Evolutionary conservation across 2,797 vertebrate genomes (phyloP).

Genomic region (Furcifer pardalis): DNA sequence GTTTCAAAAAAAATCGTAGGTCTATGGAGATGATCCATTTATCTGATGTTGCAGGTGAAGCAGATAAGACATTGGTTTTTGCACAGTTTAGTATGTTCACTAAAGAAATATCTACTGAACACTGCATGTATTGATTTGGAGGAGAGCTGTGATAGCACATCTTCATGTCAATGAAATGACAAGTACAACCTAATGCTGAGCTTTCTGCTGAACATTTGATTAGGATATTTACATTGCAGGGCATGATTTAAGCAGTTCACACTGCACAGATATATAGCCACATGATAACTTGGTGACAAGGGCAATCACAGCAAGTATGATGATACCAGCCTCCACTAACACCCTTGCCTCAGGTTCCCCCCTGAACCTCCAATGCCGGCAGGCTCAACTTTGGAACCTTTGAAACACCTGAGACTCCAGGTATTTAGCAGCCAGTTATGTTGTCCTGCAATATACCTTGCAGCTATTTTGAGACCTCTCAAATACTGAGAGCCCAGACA

Average conservation of each 20-base stretch:
- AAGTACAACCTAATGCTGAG: not conserved
- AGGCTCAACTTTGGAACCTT: too few species aligned
- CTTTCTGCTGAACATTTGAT: conserved; percentile 14
- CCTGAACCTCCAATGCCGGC: too few species aligned
- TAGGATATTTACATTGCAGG: not conserved
- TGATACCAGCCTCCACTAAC: too few species aligned
- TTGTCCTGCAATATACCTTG: too few species aligned
- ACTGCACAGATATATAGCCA: not conserved
- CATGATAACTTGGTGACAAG: not conserved
- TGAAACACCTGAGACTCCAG: too few species aligned
- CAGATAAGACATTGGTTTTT: conserved; percentile 1
- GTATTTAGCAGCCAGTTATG: too few species aligned
- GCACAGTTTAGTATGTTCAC: not conserved
- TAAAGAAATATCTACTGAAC: not conserved
- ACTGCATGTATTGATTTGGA: not conserved
- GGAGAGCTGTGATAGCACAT: not conserved
- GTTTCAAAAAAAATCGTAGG: not conserved
- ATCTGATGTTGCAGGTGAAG: not conserved
- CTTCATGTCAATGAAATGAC: not conserved
- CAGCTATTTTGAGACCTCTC: too few species aligned
- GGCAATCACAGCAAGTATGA: not conserved
- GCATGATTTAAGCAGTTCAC: not conserved
- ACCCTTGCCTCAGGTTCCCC: too few species aligned
- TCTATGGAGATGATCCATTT: not conserved
- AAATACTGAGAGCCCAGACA: too few species aligned